Evolutionary conservation across 2,888 invertebrate genomes (phyloP), one percentile per base, ranked within the genome.

Genomic region (Operophtera brumata): DNA sequence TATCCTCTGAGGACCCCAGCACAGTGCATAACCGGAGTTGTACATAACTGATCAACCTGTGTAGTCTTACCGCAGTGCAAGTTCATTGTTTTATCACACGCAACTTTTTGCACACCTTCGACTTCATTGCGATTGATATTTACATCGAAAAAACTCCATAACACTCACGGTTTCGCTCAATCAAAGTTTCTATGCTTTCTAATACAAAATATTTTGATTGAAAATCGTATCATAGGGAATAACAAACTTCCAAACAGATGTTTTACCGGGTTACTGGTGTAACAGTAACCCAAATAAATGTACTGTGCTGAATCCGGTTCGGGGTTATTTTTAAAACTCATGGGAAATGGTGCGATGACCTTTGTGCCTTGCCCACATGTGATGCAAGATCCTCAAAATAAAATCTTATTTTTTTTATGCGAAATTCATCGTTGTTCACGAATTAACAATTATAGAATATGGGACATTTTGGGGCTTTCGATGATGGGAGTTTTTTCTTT

Each of bases 111-210:
- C 61, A 46, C 57, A 62, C 66, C 66, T 76, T 77, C 74, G 65
- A 68, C 75, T 77, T 76, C 77, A 64, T 69, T 67, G 68, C 71
- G 64, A 76, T 74, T 76, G 71, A 73, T 52, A 77, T 73, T 59
- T 57, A 53, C 59, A 58, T 64, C 62, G 70, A 77, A 86, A 81
- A 84, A 81, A 65, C 53, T 47, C 45, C 61, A 60, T 65, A 73
- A 75, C 78, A 80, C 77, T 78, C 79, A 80, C 80, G 80, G 74
- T 86, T 87, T 86, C 86, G 83, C 84, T 77, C 48, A 48, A 47
- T 58, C 47, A 53, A 34, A 47, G 57, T 55, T 62, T 61, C 59
- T 47, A 53, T 54, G 54, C 45, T 64, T 62, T 66, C 57, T 56
- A 61, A 55, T 49, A 46, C 37, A 46, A 45, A 30, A 47, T 57